Base-by-base conservation (phyloP, 2,888 invertebrate genomes). In the Deilephila porcellus region DNA sequence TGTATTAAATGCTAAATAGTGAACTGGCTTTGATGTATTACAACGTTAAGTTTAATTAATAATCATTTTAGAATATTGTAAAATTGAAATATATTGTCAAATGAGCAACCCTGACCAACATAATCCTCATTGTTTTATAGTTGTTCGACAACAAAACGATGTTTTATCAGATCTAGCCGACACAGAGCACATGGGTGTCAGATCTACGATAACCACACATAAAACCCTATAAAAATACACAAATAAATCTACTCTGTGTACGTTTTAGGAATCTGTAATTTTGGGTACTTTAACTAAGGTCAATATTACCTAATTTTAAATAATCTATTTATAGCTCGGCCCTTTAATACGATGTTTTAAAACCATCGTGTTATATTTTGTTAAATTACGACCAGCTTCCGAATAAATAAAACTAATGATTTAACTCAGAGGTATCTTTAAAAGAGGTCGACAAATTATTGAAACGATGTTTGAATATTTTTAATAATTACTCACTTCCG, bases 201-300 rank as follows among this genome's bases (percentile, higher is more conserved):
- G 67, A 67, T 67, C 25, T 4, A 14, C 52, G 67, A 67, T 67
- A 64, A 64, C 64, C 20, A 25, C 52, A 52, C 67, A 67, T 25
- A 45, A 67, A 67, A 4, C 45, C 37, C 4, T 45, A 8, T n/a
- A n/a, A 37, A 64, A 64, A 64, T 8, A 52, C 17, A 14, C 20
- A 6, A 25, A 45, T 14, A 20, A 25, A 67, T 25, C 7, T 45
- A 29, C 25, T 8, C 11, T 8, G 19, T 14, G 20, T 17, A 52
- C 25, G 67, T 6, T 25, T 25, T 67, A 45, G 14, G 67, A 67
- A 52, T 67, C 0, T 17, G 25, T 67, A 52, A 67, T 67, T 67
- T 67, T 29, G 4, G 25, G 32, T 34, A 14, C 14, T 34, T 63
- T 6, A n/a, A 56, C 56, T n/a, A 56, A 62, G 29, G 17, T 32